Evolutionary conservation across 2,113 vertebrate species (phyloP), one percentile per base, ranked within the genome.

Genomic region (Oriolus oriolus): DNA sequence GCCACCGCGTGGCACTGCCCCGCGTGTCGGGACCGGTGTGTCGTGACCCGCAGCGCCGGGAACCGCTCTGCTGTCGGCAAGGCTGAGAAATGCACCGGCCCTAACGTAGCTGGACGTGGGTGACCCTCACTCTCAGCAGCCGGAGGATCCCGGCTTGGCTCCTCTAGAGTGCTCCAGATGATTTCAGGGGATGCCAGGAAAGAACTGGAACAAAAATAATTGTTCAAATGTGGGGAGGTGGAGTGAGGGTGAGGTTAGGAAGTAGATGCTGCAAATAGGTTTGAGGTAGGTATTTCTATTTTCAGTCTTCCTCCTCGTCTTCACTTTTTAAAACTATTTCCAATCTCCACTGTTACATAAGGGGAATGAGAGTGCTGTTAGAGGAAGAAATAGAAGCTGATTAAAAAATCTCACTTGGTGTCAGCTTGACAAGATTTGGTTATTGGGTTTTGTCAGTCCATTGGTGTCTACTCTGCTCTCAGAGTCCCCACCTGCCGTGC

Each of bases 11-110:
- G 95, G 87, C 64, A 3, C 52, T 5, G 54, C 9, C 60, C 37
- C 24, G 45, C 44, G 37, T 7, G 68, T 1, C 16, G 65, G 6
- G 10, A 24, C 17, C 45, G 45, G 19, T 16, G 23, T 8, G 27
- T 2, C 52, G n/a, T 1, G 42, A 57, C 14, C 33, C 64, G 10
- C 57, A 3, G 12, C 7, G 16, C 70, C 61, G 17, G 54, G 14
- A 22, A 1, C 57, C 3, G 50, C 53, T 24, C 37, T 2, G 30
- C 30, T 1, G 13, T 1, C 13, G 30, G 27, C 61, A 2, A 7
- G 37, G 61, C 37, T 53, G 13, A 1, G 22, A 2, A 10, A 3
- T 1, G 4, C 20, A 0, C 57, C 1, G 26, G 13, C 42, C 14
- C 21, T 3, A 4, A 5, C 0, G 27, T 1, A 16, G 17, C 52